phyloP scores from a whole-genome alignment of 2,113 vertebrate species.

The Apistogramma diplotaenia region DNA sequence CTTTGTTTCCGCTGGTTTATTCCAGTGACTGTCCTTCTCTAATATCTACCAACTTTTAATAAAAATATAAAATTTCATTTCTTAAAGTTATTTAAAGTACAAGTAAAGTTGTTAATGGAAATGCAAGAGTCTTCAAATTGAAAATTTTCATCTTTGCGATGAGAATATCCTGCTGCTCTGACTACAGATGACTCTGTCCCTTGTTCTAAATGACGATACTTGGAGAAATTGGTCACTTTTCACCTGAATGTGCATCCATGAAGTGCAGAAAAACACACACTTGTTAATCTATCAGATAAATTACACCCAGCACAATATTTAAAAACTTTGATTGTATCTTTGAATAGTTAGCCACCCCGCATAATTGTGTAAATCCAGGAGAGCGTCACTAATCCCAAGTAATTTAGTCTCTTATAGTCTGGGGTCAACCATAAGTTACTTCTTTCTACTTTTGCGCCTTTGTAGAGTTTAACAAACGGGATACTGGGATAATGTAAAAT shows the following conservation, averaged over 20 bases:
- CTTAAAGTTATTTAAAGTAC: slow-evolving; percentile 31
- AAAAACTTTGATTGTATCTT: neutral
- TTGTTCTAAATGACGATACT: slow-evolving; percentile 7
- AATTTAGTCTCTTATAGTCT: slow-evolving; percentile 7
- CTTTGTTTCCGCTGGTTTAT: slow-evolving; percentile 1
- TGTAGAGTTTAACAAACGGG: slow-evolving; percentile 10
- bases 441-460: slow-evolving; percentile 10
- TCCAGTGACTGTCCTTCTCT: slow-evolving; percentile 10
- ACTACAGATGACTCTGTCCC: slow-evolving; percentile 9
- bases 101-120: slow-evolving; percentile 26
- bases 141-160: slow-evolving; percentile 22
- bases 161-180: slow-evolving; percentile 21
- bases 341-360: neutral
- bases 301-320: neutral
- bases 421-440: neutral
- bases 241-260: slow-evolving; percentile 42
- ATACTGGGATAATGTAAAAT: slow-evolving; percentile 1
- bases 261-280: neutral
- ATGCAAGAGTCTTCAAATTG: slow-evolving; percentile 9
- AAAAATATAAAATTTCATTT: slow-evolving; percentile 36
- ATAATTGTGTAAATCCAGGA: slow-evolving; percentile 38
- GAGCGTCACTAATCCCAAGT: slow-evolving; percentile 3
- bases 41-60: slow-evolving; percentile 46
- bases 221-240: slow-evolving; percentile 19
- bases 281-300: neutral